A percentile compares a stretch with the other conserved stretches of the same genome.
These are phyloP conservation scores for Cephus sareptanus DNA, from an alignment of 2,888 invertebrate genomes.

Conservation along the genomic window DNA sequence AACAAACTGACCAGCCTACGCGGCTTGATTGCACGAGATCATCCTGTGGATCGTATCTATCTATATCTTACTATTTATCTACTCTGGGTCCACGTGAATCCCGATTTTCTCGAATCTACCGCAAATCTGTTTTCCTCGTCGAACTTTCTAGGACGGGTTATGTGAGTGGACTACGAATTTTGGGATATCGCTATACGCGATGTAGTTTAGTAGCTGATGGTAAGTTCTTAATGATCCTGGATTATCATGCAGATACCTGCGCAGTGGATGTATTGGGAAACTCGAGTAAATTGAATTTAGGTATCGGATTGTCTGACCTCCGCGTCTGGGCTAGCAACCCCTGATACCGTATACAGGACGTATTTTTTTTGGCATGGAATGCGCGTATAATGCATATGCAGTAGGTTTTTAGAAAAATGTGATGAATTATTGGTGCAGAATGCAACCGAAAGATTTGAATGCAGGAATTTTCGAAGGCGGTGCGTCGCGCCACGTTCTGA, in stretches of 20 bases:
- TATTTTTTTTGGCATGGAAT: neutral
- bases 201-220: neutral
- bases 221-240: neutral
- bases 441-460: neutral
- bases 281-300: neutral
- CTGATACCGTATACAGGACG: neutral
- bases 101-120: neutral
- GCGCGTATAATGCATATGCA: neutral
- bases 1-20: conserved; percentile 64
- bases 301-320: neutral
- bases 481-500: neutral
- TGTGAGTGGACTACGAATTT: neutral
- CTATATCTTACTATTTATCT: neutral
- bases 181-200: neutral
- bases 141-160: neutral
- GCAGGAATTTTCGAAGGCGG: neutral
- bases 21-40: conserved; percentile 60
- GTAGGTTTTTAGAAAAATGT: neutral
- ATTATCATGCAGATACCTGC: neutral
- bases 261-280: neutral
- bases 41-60: conserved; percentile 24
- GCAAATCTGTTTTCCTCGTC: neutral
- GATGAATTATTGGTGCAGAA: neutral
- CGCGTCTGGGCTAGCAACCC: neutral
- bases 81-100: neutral